phyloP scores from a whole-genome alignment of 1,140 invertebrate species.

The Phenacoccus solenopsis region DNA sequence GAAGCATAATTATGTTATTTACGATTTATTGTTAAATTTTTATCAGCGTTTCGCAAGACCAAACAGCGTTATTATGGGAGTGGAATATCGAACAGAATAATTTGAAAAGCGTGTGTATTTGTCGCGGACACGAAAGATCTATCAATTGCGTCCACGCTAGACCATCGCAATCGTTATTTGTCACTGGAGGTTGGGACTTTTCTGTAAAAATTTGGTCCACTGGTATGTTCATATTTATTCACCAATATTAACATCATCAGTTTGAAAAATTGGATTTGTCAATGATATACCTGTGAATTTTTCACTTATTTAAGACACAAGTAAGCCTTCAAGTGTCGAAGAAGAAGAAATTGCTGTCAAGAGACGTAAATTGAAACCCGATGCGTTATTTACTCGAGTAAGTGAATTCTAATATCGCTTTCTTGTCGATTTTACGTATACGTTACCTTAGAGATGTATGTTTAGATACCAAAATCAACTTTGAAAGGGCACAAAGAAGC shows the following conservation, averaged over 20 bases:
- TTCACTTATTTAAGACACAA: conserved; percentile 7
- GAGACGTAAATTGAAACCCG: not conserved
- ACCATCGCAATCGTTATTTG: conserved; percentile 49
- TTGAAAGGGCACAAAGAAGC: conserved; percentile 86
- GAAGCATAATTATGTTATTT: too few species aligned
- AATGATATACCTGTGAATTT: not conserved
- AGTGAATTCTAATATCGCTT: too few species aligned
- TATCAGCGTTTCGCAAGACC: conserved; percentile 75
- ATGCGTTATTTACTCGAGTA: not conserved
- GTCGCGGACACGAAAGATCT: conserved; percentile 76
- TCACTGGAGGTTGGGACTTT: conserved; percentile 87
- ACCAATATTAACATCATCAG: too few species aligned
- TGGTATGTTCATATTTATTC: conserved; percentile 32
- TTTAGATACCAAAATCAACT: conserved; percentile 69
- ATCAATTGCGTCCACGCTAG: conserved; percentile 72
- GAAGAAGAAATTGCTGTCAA: conserved; percentile 30
- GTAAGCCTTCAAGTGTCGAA: conserved; percentile 32
- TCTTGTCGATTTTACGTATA: too few species aligned
- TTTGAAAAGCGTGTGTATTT: conserved; percentile 64
- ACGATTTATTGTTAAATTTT: conserved; percentile 16
- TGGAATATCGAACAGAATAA: conserved; percentile 66
- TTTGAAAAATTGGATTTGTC: too few species aligned
- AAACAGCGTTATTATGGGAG: conserved; percentile 81
- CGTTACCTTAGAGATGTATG: conserved; percentile 14
- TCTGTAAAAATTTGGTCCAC: conserved; percentile 66